Percentiles rank a stretch among this genome's conserved stretches.
Conservation (phyloP, 2,797 vertebrate genomes). For the Alfaro cultratus region DNA sequence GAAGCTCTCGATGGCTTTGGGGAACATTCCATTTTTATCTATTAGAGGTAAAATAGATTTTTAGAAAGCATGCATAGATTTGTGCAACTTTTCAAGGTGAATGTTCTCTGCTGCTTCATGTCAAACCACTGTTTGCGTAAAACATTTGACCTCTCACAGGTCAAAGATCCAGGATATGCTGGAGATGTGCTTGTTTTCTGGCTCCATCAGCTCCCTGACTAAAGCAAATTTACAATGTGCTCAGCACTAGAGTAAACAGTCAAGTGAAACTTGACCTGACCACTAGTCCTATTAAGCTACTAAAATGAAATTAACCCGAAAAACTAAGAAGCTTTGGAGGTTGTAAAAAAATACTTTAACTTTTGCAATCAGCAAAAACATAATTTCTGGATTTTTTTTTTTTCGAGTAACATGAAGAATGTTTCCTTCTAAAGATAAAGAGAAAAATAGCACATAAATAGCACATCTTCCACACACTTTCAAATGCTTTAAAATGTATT, state of each 20-base stretch:
- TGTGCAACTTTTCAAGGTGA: neutral
- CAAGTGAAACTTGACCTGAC: slow-evolving; percentile 36
- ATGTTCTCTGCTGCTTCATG: neutral
- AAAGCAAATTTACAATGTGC: slow-evolving; percentile 28
- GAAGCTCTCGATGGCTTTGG: neutral
- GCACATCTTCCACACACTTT: neutral
- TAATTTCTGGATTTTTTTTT: neutral
- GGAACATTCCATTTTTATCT: neutral
- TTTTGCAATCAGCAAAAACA: slow-evolving; percentile 8
- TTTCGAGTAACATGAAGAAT: neutral
- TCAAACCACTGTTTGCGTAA: neutral
- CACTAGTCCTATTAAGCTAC: slow-evolving; percentile 34
- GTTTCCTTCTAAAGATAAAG: neutral
- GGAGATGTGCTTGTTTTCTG: slow-evolving; percentile 7
- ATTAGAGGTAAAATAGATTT: neutral
- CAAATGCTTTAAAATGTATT: neutral
- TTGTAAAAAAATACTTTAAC: slow-evolving; percentile 9
- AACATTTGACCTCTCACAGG: neutral
- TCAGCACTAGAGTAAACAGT: slow-evolving; percentile 10
- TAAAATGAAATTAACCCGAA: slow-evolving; percentile 3
- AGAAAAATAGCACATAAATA: neutral
- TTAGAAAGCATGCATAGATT: neutral
- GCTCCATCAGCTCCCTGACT: slow-evolving; percentile 28
- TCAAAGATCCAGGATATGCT: neutral
- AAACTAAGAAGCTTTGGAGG: neutral